Base-by-base conservation (phyloP, 2,888 invertebrate species). In the Celastrina argiolus region DNA sequence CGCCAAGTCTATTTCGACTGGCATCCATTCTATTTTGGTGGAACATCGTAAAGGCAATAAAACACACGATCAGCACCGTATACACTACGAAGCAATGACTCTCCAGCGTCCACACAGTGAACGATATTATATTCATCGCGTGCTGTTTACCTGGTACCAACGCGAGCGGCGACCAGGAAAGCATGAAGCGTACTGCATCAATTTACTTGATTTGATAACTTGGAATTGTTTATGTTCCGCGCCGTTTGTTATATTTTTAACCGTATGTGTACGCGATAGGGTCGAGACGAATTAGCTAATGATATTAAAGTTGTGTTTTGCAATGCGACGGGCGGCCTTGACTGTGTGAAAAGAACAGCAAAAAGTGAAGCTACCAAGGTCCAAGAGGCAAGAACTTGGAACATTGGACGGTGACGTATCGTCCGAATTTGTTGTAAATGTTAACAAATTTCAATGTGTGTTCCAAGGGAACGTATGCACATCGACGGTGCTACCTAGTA, bases 61-160 rank as follows among this genome's bases (percentile, higher is more conserved):
- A 91, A 74, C 82, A 81, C 67, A 84, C 79, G 45, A 87, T 80
- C 64, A 91, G 72, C 1, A 80, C 79, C 5, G 84, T 82, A 66
- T 90, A 91, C 56, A 91, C 86, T 34, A 81, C 77, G 72, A 84
- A 88, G 82, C 88, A 91, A 74, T 91, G 85, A 51, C 85, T 84
- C 73, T 91, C 91, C 71, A 91, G 75, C 8, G 84, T 83, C 85
- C 85, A 89, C 68, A 91, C 82, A 1, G 81, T 79, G 5, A 84
- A 67, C 36, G 91, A 89, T 66, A 90, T 82, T 34, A 85, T 68
- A 72, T 90, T 91, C 91, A 91, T 90, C 41, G 31, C 7, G 31
- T 6, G 39, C 69, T 63, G 39, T 66, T 36, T 31, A 31, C 31
- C 5, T 31, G 5, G 51, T 63, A 18, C 10, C 16, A 59, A 68